Evolutionary conservation across 2,888 invertebrate genomes (phyloP).

Genomic region (Saturnia japonica): DNA sequence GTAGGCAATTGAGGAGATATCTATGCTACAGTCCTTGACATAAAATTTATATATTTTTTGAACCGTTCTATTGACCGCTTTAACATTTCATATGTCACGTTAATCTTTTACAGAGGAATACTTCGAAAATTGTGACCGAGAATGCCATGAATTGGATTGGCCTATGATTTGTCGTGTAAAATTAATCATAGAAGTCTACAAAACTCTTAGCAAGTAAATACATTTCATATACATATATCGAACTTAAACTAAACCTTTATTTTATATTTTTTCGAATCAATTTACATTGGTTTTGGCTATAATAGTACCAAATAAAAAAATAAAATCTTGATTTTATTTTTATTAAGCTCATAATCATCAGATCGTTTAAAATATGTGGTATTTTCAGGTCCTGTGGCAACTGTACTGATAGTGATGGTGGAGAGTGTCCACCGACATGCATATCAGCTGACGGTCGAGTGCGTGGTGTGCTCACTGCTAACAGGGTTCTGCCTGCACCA

Average conservation of each 20-base stretch:
- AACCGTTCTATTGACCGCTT: neutral
- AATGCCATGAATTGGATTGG: conserved; percentile 89
- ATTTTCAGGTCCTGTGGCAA: conserved; percentile 83
- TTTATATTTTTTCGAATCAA: neutral
- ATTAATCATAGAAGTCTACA: conserved; percentile 87
- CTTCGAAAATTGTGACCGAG: conserved; percentile 88
- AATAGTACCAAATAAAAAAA: neutral
- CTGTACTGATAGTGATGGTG: conserved; percentile 82
- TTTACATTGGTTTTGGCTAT: neutral
- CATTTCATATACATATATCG: neutral
- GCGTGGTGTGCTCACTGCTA: conserved; percentile 85
- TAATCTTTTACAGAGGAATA: conserved; percentile 84
- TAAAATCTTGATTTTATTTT: too few species aligned
- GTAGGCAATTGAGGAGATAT: neutral
- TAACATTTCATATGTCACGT: neutral
- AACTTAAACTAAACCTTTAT: neutral
- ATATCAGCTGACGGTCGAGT: conserved; percentile 84
- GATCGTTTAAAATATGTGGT: neutral
- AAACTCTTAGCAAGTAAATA: conserved; percentile 85
- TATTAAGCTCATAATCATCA: neutral
- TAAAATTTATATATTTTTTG: neutral
- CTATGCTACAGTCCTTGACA: neutral
- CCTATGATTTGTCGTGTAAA: conserved; percentile 91
- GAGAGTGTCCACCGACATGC: conserved; percentile 84
- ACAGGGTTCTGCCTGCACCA: conserved; percentile 84